Percentiles rank a stretch among this genome's conserved stretches.
phyloP scores from a whole-genome alignment of 1,140 invertebrate genomes.

The Lamellibrachia luymesi region DNA sequence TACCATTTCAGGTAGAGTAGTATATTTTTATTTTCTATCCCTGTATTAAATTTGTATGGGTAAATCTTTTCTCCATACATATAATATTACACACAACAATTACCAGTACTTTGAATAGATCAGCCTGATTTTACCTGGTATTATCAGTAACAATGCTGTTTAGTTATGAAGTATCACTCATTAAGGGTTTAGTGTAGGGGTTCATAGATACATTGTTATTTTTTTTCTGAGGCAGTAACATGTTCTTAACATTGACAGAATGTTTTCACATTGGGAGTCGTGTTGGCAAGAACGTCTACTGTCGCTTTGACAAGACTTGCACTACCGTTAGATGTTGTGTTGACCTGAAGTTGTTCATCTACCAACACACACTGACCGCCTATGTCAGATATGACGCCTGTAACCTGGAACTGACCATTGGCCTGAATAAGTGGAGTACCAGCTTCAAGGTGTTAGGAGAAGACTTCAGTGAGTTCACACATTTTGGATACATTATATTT shows the following conservation, averaged over 20 bases:
- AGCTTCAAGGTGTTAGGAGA: neutral
- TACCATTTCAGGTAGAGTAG: no score
- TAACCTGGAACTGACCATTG: neutral
- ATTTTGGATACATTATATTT: neutral
- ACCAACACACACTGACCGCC: neutral
- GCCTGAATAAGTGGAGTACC: neutral
- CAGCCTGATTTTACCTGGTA: no score
- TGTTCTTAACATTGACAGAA: neutral
- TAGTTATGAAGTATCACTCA: no score
- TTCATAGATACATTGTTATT: no score
- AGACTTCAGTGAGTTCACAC: neutral
- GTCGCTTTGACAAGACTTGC: neutral
- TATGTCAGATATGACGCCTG: neutral
- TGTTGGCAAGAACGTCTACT: neutral
- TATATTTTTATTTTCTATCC: no score
- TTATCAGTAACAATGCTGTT: no score
- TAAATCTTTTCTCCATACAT: no score
- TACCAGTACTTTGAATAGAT: no score
- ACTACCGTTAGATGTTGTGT: neutral
- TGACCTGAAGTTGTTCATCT: conserved; percentile 14
- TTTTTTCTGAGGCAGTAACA: neutral
- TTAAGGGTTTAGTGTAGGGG: no score
- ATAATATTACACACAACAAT: no score
- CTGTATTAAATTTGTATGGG: no score
- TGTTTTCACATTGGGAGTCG: conserved; percentile 3